These are phyloP conservation scores for Nesometra sesokonis DNA, from an alignment of 35 echinoderm and acorn worm genomes.

Conservation along the genomic window DNA sequence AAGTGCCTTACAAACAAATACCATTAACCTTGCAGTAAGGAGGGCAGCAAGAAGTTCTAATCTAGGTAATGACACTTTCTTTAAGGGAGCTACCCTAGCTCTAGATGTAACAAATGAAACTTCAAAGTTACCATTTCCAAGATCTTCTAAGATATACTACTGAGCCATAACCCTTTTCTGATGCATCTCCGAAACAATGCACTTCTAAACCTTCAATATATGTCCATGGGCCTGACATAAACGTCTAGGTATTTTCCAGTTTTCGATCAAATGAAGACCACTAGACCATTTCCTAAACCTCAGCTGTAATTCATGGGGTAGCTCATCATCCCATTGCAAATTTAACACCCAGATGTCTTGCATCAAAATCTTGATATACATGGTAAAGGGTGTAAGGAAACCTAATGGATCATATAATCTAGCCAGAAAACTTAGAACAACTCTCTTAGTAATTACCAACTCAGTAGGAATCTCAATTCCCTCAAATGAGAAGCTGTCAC, in stretches of 20 bases:
- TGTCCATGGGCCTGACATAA: not conserved
- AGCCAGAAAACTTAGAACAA: not conserved
- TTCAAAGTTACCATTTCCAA: not conserved
- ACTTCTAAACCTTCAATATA: not conserved
- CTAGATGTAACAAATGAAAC: not conserved
- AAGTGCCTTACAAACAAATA: slow-evolving; percentile 1
- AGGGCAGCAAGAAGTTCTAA: slow-evolving; percentile 10
- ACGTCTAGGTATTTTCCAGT: slow-evolving; percentile 8
- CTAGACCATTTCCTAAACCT: slow-evolving; percentile 8
- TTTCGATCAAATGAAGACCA: not conserved
- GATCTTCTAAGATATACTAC: slow-evolving; percentile 9
- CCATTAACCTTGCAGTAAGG: slow-evolving; percentile 9
- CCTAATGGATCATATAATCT: slow-evolving; percentile 11
- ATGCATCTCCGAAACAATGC: slow-evolving; percentile 28
- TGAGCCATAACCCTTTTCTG: not conserved
- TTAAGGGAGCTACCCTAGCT: slow-evolving; percentile 5
- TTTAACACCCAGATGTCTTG: slow-evolving; percentile 21
- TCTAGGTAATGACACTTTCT: slow-evolving; percentile 7
- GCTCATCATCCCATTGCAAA: slow-evolving; percentile 2
- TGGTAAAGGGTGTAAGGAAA: slow-evolving; percentile 18
- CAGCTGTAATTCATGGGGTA: not conserved
- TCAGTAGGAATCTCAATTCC: not conserved
- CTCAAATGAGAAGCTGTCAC: slow-evolving; percentile 8
- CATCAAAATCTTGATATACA: slow-evolving; percentile 15
- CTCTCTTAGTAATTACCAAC: slow-evolving; percentile 2